Evolutionary conservation across 2,797 vertebrate genomes (phyloP), one percentile per base, ranked within the genome.

Genomic region (Paedocypris micromegethes): DNA sequence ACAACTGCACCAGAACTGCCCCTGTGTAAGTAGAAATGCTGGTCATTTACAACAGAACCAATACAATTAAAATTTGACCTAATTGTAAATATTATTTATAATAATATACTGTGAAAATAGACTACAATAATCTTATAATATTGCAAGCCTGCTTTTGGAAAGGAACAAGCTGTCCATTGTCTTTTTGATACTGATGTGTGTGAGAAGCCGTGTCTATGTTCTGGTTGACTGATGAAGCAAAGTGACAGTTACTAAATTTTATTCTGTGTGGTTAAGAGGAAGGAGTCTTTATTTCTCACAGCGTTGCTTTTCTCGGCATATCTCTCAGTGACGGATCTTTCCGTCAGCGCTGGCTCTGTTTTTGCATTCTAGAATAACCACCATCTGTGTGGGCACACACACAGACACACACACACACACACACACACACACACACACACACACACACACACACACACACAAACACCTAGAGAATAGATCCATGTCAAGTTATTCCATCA

Each of bases 191-290:
- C 58, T 42, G 44, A 52, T 52, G 46, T 60, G 54, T 70, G 48
- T 74, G 40, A 42, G 51, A 52, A 50, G 38, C 60, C 5, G 8
- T 65, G 47, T 67, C 63, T 69, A 63, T 58, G 41, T 43, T 38
- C 6, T 72, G 58, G 38, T 64, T 72, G 67, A 57, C 54, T 73
- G 75, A 79, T 75, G 56, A 67, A 73, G 63, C 63, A 57, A 4
- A 56, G 57, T 79, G 70, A 68, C 72, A 77, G 69, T 60, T 43
- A 61, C 55, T 70, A 59, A 75, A 75, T 72, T 72, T 70, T 63
- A 67, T 51, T 58, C 23, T 64, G 72, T 50, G 9, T 72, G 58
- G 39, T 74, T 57, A 60, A 57, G 51, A 72, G 66, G 47, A 72
- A 60, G 47, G 50, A 66, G 45, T 62, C 55, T 62, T 62, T 64